Base-by-base conservation (phyloP, 2,113 vertebrate genomes). In the Orthonyx spaldingii region DNA sequence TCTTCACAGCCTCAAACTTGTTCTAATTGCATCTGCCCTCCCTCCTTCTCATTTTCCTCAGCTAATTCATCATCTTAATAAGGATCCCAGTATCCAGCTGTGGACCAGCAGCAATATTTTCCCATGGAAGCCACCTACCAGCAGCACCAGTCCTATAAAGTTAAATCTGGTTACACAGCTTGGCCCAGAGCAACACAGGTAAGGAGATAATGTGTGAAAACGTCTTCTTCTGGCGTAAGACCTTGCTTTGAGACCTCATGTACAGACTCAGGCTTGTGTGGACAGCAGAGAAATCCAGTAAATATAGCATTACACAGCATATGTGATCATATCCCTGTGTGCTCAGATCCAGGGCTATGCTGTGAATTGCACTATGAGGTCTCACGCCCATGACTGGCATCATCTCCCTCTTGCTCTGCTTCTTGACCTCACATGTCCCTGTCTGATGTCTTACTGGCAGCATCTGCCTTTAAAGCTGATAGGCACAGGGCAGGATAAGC, bases 251-350 rank as follows among this genome's bases (percentile, higher is more conserved):
- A 75, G 59, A 70, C 12, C 44, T 66, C 50, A 33, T 4, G 6
- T 19, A 20, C 0, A 1, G 41, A 23, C 55, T 84, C 39, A 50
- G 16, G 33, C 42, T 57, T 69, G 32, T 53, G 42, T 2, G 7
- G 42, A 15, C 11, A 64, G 49, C 5, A 76, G 37, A 50, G 49
- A 26, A 72, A 69, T 47, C 2, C 23, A 59, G 8, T 20, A 61
- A 19, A 4, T 0, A 1, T 0, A 9, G 41, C 4, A 11, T 30
- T 22, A 37, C 26, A 37, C 9, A 46, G 27, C 26, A 42, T 0
- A 3, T 18, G 15, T 2, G 46, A 19, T 11, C 33, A 11, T 3
- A 37, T 2, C 14, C 13, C 69, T 59, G 26, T 7, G 52, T 1
- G 44, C 66, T 21, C 1, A 6, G 24, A 37, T 6, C 37, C 28